Evolutionary conservation across 2,113 vertebrate genomes (phyloP), one percentile per base, ranked within the genome.

Genomic region (Stigmatopora nigra): DNA sequence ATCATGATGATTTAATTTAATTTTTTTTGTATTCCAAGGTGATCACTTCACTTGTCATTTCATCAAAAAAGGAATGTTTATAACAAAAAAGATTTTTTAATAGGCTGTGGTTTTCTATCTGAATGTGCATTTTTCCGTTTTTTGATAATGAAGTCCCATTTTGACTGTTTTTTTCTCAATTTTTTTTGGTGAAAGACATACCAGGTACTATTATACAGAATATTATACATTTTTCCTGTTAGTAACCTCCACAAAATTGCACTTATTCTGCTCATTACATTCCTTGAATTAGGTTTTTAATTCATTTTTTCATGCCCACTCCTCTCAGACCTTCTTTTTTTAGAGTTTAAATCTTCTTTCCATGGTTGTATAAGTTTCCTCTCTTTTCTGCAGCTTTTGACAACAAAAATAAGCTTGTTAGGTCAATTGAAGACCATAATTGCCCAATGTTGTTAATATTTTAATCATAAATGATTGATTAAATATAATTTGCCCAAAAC

Each of bases 121-220:
- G 36, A 45, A 22, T 59, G 61, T 64, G 31, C 6, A 2, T 52
- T 59, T 71, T 19, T 8, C 61, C 57, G 38, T 66, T 57, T 60
- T 67, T 7, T 67, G 3, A 74, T 73, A 67, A 73, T 79, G 63
- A 66, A 76, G 72, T 76, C 64, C 68, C 19, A 73, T 70, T 71
- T 61, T 10, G 15, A 68, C 61, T 70, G 46, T 47, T 52, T 53
- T 80, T 82, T 31, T 31, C 3, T 31, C 3, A 2, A 31, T 31
- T 31, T 31, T 1, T 31, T 7, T 41, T 74, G 70, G 44, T 0
- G 67, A 41, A 63, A 61, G 9, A 73, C 67, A 57, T 78, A 62
- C 64, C 61, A 72, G 60, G 14, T 78, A 56, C 61, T 64, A 65
- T 65, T 7, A 63, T 69, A 22, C 45, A 14, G 3, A 16, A 48